These are phyloP conservation scores for Brachyopa scutellaris DNA, from an alignment of 2,888 invertebrate genomes.

Conservation along the genomic window DNA sequence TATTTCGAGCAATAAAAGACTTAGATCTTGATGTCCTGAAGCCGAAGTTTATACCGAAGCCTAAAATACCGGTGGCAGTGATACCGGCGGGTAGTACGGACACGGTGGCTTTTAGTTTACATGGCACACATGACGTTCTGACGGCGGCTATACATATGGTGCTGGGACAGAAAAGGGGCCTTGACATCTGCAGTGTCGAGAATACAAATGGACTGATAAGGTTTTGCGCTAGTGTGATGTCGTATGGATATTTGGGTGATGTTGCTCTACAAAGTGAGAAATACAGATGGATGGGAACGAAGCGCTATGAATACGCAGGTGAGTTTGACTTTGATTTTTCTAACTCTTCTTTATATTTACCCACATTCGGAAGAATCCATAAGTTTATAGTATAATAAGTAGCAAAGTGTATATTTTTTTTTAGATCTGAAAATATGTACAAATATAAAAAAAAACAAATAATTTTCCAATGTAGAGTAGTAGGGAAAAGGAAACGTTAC, in stretches of 20 bases:
- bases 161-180: conserved; percentile 87
- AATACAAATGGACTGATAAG: conserved; percentile 85
- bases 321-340: conserved; percentile 60
- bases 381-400: too few species aligned
- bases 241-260: conserved; percentile 94
- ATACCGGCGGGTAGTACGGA: conserved; percentile 91
- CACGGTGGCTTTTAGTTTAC: conserved; percentile 89
- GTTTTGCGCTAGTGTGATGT: conserved; percentile 89
- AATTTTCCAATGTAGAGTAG: too few species aligned
- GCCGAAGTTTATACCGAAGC: conserved; percentile 79
- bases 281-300: conserved; percentile 93
- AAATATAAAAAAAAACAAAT: too few species aligned
- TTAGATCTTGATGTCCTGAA: conserved; percentile 76
- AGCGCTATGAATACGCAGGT: conserved; percentile 91
- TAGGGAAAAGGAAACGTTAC: too few species aligned
- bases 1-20: conserved; percentile 83
- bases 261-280: conserved; percentile 90
- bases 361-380: too few species aligned
- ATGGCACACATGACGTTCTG: conserved; percentile 90
- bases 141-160: conserved; percentile 93
- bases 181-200: conserved; percentile 89
- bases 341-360: too few species aligned
- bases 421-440: too few species aligned
- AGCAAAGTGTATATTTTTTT: too few species aligned
- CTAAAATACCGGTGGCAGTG: conserved; percentile 82